Evolutionary conservation across 2,888 invertebrate genomes (phyloP), one percentile per base, ranked within the genome.

Genomic region (Drosophila kanekoi): DNA sequence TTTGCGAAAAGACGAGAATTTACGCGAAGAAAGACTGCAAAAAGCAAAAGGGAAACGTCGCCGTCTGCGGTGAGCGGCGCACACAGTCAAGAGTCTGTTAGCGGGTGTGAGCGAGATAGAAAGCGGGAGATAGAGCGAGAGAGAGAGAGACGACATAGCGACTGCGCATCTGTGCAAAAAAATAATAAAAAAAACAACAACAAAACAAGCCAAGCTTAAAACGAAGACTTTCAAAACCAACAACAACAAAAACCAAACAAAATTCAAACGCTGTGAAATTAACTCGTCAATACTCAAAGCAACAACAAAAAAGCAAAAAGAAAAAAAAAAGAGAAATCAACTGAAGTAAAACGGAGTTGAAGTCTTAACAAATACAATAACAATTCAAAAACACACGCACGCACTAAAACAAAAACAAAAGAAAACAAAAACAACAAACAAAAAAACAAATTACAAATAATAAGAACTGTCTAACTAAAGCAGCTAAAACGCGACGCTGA

Each of bases 201-300:
- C 20, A 72, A 68, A 72, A 62, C 87, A 83, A 87, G 88, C 88
- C 81, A 81, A 85, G 85, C 85, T 85, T 85, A 83, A 87, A 87
- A 85, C 86, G 70, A 87, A 83, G 83, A 83, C 83, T 83, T 83
- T 81, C 71, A 83, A 75, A 74, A 79, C 72, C 67, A 80, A 70
- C 66, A 79, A 70, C 66, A 79, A 75, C 64, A 81, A 82, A 72
- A 81, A 83, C 83, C 79, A 87, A 85, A 85, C 81, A 83, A 79
- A 85, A 87, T 72, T 75, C 81, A 86, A 85, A 85, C 81, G 85
- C 85, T 85, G 85, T 85, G 85, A 85, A 85, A 85, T 87, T 87
- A 85, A 85, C 85, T 86, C 88, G 88, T 86, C 88, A 86, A 86
- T 86, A 86, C 88, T 86, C 88, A 86, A 87, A 87, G 71, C 76